Evolutionary conservation across 2,888 invertebrate species (phyloP).

Genomic region (Dermolepida albohirtum): DNA sequence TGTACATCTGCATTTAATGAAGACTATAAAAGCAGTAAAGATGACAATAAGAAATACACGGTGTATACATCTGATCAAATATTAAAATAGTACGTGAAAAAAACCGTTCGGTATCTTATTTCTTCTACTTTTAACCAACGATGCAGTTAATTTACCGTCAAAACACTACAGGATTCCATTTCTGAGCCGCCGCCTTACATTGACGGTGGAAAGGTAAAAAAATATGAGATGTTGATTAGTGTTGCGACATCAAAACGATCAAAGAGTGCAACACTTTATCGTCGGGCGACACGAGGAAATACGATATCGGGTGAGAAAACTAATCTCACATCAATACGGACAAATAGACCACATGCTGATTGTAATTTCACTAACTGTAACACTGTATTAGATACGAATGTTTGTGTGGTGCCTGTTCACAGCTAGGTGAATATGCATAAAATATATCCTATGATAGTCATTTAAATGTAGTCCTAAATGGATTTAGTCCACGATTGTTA

Average conservation of each 20-base stretch:
- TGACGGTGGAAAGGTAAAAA: constrained; percentile 20
- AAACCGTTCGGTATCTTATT: background rate
- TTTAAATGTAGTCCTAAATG: constrained; percentile 28
- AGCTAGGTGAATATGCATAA: constrained; percentile 34
- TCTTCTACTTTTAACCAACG: constrained; percentile 4
- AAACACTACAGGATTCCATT: constrained; percentile 24
- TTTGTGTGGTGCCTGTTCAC: constrained; percentile 25
- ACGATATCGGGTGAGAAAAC: constrained; percentile 55
- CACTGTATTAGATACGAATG: constrained; percentile 34
- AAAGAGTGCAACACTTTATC: constrained; percentile 35
- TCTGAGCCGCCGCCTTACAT: constrained; percentile 19
- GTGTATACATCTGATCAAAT: no score
- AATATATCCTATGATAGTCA: constrained; percentile 20
- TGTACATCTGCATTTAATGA: no score
- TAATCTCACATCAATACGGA: constrained; percentile 59
- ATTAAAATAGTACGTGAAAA: no score
- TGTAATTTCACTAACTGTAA: constrained; percentile 51
- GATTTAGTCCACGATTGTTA: constrained; percentile 4
- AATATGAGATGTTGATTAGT: constrained; percentile 38
- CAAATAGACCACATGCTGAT: constrained; percentile 57
- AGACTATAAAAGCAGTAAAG: no score
- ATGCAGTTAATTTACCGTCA: constrained; percentile 26
- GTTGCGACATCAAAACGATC: constrained; percentile 38
- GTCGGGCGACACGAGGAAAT: constrained; percentile 40
- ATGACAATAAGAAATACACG: no score